Base-by-base conservation (phyloP, 2,113 vertebrate genomes). In the Ochotona princeps region DNA sequence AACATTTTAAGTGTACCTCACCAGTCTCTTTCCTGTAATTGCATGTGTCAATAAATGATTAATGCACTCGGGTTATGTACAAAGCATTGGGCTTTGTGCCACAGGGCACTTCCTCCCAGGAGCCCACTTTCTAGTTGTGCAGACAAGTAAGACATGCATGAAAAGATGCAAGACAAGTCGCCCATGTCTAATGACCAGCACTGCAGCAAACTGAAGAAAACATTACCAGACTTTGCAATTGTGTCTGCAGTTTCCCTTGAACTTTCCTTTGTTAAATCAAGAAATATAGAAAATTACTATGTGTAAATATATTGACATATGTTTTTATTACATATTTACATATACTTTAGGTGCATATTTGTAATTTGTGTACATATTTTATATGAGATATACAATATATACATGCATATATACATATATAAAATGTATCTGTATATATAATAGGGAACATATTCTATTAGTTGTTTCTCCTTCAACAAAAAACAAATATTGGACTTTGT, bases 1-100 rank as follows among this genome's bases (percentile, higher is more conserved):
- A 97, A 97, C 49, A 51, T 90, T 97, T 96, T 97, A 96, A 95
- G 89, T 94, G 95, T 96, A 95, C 87, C 67, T 88, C 65, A 79
- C 69, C 13, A 3, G 89, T 6, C 86, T 96, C 66, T 74, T 94
- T 26, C 72, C 18, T 97, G 17, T 57, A 93, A 82, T 81, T 85
- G 51, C 15, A 9, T 9, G 20, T 72, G 61, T 61, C 74, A 87
- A 7, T 87, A 79, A 80, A 12, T 80, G 65, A 79, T 78, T 79
- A 66, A 35, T 32, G 18, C 2, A 65, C 23, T 51, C 2, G 5
- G 82, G 26, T 91, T 61, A 65, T 12, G 7, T 66, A 20, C n/a
- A 70, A 84, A 57, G 18, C 17, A 28, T 13, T 87, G n/a, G 35
- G 23, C 17, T 72, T 88, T 51, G 66, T 3, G 10, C 66, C 32